Evolutionary conservation across 2,113 vertebrate species (phyloP), one percentile per base, ranked within the genome.

Genomic region (Corydoras maculifer): DNA sequence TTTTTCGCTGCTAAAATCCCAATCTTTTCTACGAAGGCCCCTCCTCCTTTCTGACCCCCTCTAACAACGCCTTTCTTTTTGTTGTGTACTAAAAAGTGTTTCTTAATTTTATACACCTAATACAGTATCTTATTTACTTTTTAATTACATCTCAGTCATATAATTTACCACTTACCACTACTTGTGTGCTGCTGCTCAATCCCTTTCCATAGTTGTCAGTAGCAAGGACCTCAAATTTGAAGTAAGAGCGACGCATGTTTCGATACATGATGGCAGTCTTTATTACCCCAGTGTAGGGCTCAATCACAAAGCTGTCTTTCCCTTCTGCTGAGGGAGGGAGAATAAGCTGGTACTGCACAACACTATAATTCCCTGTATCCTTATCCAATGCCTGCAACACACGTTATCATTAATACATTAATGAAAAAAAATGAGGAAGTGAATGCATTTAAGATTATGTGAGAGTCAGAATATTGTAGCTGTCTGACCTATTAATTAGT

Each of bases 261-360:
- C 94, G 93, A 86, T 98, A 99, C 70, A 97, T 89, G 91, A 98
- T 99, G 9, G 97, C 95, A 0, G 94, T 96, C 87, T 99, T 99
- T 84, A 98, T 91, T 3, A 97, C 80, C 5, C 95, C 95, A 0
- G 91, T 93, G 84, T 92, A 93, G 0, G 92, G 87, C 76, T 98
- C 95, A 6, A 99, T 91, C 71, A 99, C 92, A 67, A 99, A 99
- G 54, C 94, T 93, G 58, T 94, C 93, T 84, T 96, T 96, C 31
- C 89, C 91, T 8, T 92, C 89, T 79, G 92, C 88, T 2, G 83
- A 81, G 30, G 94, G 92, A 4, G 92, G 91, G 14, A 95, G 89
- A 75, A 95, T 91, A 57, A 99, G 91, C 25, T 89, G 89, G 86
- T 98, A 99, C 0, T 90, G 85, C 89, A 98, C 91, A 62, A 91